Evolutionary conservation across 2,888 invertebrate species (phyloP).

Genomic region (Rhyacophila evoluta): DNA sequence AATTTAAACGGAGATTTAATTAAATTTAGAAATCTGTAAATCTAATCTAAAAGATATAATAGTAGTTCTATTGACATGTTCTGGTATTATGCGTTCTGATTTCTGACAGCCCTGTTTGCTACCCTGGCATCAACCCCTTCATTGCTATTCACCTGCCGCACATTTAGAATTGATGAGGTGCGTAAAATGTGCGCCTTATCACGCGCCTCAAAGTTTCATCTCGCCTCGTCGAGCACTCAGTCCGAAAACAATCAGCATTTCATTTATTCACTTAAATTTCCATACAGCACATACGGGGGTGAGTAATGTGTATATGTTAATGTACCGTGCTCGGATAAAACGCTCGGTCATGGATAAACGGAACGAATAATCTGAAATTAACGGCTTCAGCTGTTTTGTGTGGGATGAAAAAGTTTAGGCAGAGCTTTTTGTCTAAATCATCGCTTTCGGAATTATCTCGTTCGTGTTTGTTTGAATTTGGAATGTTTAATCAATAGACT

Average conservation of each 20-base stretch:
- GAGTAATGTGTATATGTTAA: neutral
- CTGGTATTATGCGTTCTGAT: no score
- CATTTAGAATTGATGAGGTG: slow-evolving; percentile 47
- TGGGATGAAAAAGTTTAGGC: slow-evolving; percentile 23
- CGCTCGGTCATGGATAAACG: neutral
- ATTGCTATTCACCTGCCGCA: slow-evolving; percentile 44
- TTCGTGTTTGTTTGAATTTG: slow-evolving; percentile 20
- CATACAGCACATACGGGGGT: neutral
- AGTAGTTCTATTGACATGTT: no score
- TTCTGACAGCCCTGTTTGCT: neutral
- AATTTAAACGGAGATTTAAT: no score
- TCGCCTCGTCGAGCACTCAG: slow-evolving; percentile 19
- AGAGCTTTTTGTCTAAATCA: slow-evolving; percentile 19
- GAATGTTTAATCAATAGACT: slow-evolving; percentile 24
- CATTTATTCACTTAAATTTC: slow-evolving; percentile 31
- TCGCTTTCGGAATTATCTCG: slow-evolving; percentile 3
- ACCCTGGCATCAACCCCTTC: slow-evolving; percentile 31
- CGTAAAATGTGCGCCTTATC: slow-evolving; percentile 46
- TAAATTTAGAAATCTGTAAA: no score
- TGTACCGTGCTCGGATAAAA: neutral
- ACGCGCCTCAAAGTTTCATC: slow-evolving; percentile 29
- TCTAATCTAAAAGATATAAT: no score
- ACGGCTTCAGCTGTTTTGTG: slow-evolving; percentile 27
- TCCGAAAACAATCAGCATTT: slow-evolving; percentile 32
- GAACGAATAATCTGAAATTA: slow-evolving; percentile 4